Percentiles rank a stretch among this genome's conserved stretches.
These are phyloP conservation scores for Lophius piscatorius DNA, from an alignment of 2,113 vertebrate species.

Conservation along the genomic window DNA sequence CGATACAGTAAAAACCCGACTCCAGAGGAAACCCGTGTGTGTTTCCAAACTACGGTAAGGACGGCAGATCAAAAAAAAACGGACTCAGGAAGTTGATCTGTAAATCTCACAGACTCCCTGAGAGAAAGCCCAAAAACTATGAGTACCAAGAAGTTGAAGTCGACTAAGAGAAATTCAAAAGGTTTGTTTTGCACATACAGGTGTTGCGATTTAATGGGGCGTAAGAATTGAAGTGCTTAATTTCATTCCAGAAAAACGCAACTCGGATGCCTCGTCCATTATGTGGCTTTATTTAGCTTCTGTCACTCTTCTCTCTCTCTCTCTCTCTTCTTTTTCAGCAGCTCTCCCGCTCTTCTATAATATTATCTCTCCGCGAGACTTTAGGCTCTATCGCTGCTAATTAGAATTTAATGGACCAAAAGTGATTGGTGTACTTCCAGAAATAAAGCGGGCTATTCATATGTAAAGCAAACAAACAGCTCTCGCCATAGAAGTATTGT, in stretches of 20 bases:
- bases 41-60: too few species aligned
- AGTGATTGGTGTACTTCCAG: constrained; percentile 79
- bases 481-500: constrained; percentile 75
- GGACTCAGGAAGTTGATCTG: too few species aligned
- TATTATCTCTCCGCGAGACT: constrained; percentile 73
- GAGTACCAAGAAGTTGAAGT: too few species aligned
- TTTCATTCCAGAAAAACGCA: constrained; percentile 23
- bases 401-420: constrained; percentile 83
- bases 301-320: constrained; percentile 43
- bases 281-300: constrained; percentile 57
- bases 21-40: too few species aligned
- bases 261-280: constrained; percentile 53
- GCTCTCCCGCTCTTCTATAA: constrained; percentile 61
- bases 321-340: constrained; percentile 24
- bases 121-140: too few species aligned
- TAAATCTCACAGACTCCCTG: too few species aligned
- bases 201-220: constrained; percentile 20
- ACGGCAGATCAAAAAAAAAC: too few species aligned
- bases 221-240: constrained; percentile 44
- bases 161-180: too few species aligned
- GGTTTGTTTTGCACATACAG: constrained; percentile 9
- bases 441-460: constrained; percentile 80
- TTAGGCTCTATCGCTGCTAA: constrained; percentile 76
- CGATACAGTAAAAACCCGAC: too few species aligned
- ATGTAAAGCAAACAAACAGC: constrained; percentile 81